phyloP scores from a whole-genome alignment of 1,140 invertebrate species.

The Aporrectodea caliginosa region DNA sequence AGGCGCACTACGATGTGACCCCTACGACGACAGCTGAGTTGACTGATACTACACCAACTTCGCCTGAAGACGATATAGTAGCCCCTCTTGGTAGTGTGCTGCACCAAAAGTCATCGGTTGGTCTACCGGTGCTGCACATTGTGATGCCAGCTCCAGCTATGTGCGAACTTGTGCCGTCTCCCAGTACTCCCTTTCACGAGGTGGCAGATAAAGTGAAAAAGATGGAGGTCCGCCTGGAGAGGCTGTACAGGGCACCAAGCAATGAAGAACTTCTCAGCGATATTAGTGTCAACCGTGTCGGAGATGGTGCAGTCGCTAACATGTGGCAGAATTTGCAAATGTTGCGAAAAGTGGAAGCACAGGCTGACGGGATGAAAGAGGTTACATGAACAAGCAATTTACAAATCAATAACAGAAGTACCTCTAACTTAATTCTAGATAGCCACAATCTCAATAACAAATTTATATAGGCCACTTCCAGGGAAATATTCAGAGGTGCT shows the following conservation, averaged over 20 bases:
- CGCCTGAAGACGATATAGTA: background rate
- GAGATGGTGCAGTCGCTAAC: background rate
- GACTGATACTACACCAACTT: background rate
- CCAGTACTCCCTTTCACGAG: background rate
- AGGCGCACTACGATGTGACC: background rate
- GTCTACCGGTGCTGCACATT: background rate
- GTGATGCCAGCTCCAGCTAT: background rate
- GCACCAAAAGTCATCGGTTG: background rate
- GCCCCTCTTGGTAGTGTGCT: background rate
- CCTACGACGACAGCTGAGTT: background rate
- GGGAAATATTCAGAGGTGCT: background rate
- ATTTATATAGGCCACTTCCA: background rate
- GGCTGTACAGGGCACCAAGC: background rate
- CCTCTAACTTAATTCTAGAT: background rate
- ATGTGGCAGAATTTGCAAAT: background rate
- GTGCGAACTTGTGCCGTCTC: background rate
- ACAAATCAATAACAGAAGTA: background rate
- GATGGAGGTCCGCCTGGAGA: background rate
- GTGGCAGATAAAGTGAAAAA: background rate
- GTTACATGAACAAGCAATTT: no score
- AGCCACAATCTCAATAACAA: background rate
- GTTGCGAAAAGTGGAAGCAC: background rate
- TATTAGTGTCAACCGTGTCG: background rate
- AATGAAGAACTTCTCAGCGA: background rate
- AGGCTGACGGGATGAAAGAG: background rate